phyloP scores from a whole-genome alignment of 2,113 vertebrate species.

The Apus apus region DNA sequence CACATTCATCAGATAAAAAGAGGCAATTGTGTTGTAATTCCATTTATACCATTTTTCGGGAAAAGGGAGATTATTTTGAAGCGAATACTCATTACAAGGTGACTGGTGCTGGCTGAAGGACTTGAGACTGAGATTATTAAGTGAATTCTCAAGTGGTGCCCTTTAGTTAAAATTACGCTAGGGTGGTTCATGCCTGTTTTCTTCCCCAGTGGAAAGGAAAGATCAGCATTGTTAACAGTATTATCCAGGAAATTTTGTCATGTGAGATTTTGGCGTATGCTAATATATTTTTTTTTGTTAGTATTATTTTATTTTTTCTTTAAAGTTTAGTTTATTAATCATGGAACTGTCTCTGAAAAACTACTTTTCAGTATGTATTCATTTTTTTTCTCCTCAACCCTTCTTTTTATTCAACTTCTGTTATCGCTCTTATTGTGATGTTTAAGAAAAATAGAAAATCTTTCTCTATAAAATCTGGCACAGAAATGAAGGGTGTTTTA shows the following conservation, averaged over 20 bases:
- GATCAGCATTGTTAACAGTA: neutral
- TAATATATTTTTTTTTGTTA: neutral
- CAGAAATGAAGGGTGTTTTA: neutral
- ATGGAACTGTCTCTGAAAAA: neutral
- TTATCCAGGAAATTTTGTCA: neutral
- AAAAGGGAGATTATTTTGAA: conserved; percentile 62
- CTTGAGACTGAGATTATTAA: conserved; percentile 57
- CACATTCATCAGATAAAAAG: conserved; percentile 80
- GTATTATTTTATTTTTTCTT: neutral
- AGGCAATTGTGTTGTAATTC: conserved; percentile 75
- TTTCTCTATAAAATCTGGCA: neutral
- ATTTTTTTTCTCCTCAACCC: neutral
- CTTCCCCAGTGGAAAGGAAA: neutral
- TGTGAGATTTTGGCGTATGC: neutral
- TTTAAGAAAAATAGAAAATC: neutral
- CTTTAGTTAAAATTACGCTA: conserved; percentile 36
- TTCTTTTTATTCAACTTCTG: neutral
- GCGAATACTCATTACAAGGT: conserved; percentile 71
- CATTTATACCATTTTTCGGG: conserved; percentile 73
- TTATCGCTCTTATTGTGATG: neutral
- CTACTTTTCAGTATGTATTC: neutral
- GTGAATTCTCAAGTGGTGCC: conserved; percentile 64
- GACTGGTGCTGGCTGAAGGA: conserved; percentile 70
- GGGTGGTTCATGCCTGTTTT: neutral
- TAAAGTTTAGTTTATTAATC: neutral